Evolutionary conservation across 2,113 vertebrate genomes (phyloP).

Genomic region (Rhabdomys dilectus): DNA sequence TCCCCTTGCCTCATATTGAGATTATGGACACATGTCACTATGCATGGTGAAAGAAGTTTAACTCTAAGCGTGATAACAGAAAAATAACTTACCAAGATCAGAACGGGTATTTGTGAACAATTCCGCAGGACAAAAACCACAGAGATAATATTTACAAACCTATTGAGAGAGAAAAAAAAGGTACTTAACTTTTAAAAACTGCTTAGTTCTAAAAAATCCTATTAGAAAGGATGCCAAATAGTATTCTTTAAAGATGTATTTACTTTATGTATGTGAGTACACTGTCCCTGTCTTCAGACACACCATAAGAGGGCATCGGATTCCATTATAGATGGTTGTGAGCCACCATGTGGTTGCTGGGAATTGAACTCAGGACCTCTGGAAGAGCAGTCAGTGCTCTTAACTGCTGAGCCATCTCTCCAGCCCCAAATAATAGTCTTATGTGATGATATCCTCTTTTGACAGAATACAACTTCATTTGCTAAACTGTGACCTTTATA

Average conservation of each 20-base stretch:
- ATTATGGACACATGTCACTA: neutral
- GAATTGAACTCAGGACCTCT: no score
- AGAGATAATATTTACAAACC: slow-evolving; percentile 99
- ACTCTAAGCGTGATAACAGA: neutral
- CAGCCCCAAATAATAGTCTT: neutral
- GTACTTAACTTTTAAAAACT: slow-evolving; percentile 52
- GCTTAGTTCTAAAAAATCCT: slow-evolving; percentile 47
- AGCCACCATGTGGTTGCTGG: no score
- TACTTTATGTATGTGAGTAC: no score
- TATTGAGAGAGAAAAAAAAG: slow-evolving; percentile 73
- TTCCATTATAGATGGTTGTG: no score
- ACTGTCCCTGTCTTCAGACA: no score
- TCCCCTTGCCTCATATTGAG: neutral
- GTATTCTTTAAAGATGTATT: neutral
- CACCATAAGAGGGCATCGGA: no score
- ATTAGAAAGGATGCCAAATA: neutral
- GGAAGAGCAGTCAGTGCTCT: no score
- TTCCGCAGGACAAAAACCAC: slow-evolving; percentile 98
- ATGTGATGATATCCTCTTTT: slow-evolving; percentile 30
- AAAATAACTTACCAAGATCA: slow-evolving; percentile 94
- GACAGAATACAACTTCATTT: slow-evolving; percentile 10
- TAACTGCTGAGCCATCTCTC: no score
- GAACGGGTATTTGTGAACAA: slow-evolving; percentile 99
- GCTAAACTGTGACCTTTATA: neutral
- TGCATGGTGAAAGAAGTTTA: neutral